phyloP scores from a whole-genome alignment of 2,113 vertebrate species.

The Porphyrio hochstetteri region DNA sequence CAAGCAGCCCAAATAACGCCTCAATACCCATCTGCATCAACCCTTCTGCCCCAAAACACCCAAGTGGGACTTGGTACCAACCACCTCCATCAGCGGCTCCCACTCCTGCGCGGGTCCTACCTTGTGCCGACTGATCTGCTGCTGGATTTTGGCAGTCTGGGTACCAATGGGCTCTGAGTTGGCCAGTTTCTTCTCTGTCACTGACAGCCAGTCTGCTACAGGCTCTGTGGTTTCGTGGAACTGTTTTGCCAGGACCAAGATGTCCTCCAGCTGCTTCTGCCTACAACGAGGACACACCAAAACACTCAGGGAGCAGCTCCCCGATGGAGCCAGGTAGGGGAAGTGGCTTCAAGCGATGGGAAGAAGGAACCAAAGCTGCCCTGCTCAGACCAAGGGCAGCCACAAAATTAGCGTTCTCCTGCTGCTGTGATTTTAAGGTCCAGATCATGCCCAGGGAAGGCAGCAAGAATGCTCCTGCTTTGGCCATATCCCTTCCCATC shows the following conservation, averaged over 20 bases:
- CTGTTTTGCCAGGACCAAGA: slow-evolving; percentile 92
- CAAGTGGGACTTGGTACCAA: not conserved
- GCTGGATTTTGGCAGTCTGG: slow-evolving; percentile 94
- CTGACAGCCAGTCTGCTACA: slow-evolving; percentile 91
- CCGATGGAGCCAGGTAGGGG: not conserved
- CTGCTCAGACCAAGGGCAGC: not conserved
- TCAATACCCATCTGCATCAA: not conserved
- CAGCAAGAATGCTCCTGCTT: not conserved
- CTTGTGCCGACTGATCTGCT: slow-evolving; percentile 96
- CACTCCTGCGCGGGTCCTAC: slow-evolving; percentile 38
- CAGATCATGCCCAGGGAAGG: not conserved
- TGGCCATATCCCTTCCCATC: not conserved
- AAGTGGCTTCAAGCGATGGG: not conserved
- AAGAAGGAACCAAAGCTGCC: not conserved
- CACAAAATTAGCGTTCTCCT: not conserved
- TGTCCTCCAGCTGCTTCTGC: slow-evolving; percentile 94
- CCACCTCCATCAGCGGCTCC: not conserved
- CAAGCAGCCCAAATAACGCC: not conserved
- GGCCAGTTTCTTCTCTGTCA: slow-evolving; percentile 92
- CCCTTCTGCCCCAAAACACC: too few species aligned
- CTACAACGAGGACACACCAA: slow-evolving; percentile 64
- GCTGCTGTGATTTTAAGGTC: not conserved
- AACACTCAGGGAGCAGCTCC: not conserved
- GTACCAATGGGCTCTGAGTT: slow-evolving; percentile 96
- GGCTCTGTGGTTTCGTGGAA: slow-evolving; percentile 97